These are phyloP conservation scores for Brachionus calyciflorus DNA, from an alignment of 1,140 invertebrate genomes.

Conservation along the genomic window DNA sequence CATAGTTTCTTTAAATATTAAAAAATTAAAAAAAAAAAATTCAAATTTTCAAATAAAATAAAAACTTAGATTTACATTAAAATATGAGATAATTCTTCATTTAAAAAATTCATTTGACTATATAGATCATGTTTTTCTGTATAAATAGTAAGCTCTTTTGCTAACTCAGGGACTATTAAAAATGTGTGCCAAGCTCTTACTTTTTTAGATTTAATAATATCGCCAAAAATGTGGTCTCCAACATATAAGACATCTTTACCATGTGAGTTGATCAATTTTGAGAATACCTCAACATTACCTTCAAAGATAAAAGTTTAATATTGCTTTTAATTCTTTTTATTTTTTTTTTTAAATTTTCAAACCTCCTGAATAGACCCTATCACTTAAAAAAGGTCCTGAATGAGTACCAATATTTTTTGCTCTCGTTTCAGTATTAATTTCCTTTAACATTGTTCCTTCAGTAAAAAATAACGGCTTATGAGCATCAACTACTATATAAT, in stretches of 20 bases:
- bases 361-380: constrained; percentile 70
- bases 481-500: constrained; percentile 94
- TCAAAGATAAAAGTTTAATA: too few species aligned
- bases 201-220: constrained; percentile 97
- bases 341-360: too few species aligned
- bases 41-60: too few species aligned
- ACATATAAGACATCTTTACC: constrained; percentile 97
- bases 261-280: constrained; percentile 90
- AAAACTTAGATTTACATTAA: constrained; percentile 40
- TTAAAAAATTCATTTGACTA: constrained; percentile 80
- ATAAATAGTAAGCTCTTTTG: constrained; percentile 96
- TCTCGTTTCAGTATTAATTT: constrained; percentile 73
- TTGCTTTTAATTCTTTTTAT: too few species aligned
- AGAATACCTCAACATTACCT: constrained; percentile 86
- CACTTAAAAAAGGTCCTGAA: constrained; percentile 68
- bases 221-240: constrained; percentile 93
- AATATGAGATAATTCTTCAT: constrained; percentile 59
- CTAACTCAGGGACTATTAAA: constrained; percentile 91
- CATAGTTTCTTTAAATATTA: constrained; percentile 39
- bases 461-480: constrained; percentile 93
- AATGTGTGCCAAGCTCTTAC: constrained; percentile 96
- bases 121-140: constrained; percentile 92
- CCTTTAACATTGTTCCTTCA: constrained; percentile 88
- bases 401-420: constrained; percentile 26
- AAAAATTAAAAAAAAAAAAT: not conserved